These are phyloP conservation scores for Dendrolimus kikuchii DNA, from an alignment of 1,140 invertebrate species.

Conservation along the genomic window DNA sequence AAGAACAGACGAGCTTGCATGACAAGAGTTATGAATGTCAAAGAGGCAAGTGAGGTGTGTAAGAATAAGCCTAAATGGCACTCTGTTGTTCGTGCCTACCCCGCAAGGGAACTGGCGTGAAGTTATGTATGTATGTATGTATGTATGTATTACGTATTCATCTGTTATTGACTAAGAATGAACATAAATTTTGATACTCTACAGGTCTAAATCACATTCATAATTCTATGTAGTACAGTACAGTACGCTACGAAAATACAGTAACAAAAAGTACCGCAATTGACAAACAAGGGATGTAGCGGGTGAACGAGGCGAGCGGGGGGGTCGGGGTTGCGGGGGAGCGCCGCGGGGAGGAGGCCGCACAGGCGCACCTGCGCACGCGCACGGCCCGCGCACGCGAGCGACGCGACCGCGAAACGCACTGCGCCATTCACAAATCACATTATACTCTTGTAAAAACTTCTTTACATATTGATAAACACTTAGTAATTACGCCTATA, in stretches of 20 bases:
- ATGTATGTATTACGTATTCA: no score
- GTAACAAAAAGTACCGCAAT: slow-evolving; percentile 22
- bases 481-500: no score
- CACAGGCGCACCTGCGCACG: slow-evolving; percentile 19
- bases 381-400: slow-evolving; percentile 6
- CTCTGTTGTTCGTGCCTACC: no score
- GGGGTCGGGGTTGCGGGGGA: slow-evolving; percentile 12
- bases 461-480: no score
- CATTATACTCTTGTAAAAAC: background rate
- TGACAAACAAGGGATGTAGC: slow-evolving; percentile 23
- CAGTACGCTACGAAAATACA: no score
- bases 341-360: slow-evolving; percentile 8
- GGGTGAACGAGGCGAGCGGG: slow-evolving; percentile 12
- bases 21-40: no score
- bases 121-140: no score
- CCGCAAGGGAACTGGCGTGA: no score
- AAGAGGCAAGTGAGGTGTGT: no score
- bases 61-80: no score
- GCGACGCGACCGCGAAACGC: background rate
- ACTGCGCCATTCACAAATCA: background rate
- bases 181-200: background rate
- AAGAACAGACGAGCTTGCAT: no score
- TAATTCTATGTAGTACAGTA: background rate
- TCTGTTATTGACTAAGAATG: no score
- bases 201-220: background rate